Evolutionary conservation across 2,888 invertebrate species (phyloP).

Genomic region (Drosophila histrio): DNA sequence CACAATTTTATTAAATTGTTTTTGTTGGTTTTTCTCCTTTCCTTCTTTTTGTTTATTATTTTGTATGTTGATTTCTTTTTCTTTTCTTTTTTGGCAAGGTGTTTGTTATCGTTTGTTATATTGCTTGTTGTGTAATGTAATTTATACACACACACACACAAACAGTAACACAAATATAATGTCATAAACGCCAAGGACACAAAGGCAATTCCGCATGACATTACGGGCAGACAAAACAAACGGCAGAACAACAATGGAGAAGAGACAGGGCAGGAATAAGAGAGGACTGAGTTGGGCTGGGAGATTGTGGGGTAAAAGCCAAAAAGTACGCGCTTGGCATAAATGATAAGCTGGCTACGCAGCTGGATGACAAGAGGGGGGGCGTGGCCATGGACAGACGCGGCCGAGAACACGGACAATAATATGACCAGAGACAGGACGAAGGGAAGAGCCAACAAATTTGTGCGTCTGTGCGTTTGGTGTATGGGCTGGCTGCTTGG

Average conservation of each 20-base stretch:
- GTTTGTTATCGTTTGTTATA: conserved; percentile 79
- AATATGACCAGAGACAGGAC: conserved; percentile 12
- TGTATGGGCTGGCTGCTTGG: conserved; percentile 54
- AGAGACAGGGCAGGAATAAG: conserved; percentile 1
- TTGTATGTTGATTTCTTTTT: conserved; percentile 15
- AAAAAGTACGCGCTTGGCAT: conserved; percentile 77
- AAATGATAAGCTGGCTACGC: conserved; percentile 74
- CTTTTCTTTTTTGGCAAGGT: conserved; percentile 57
- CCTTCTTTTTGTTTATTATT: conserved; percentile 18
- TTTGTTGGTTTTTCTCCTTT: conserved; percentile 22
- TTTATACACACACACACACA: conserved; percentile 60
- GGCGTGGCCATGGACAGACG: conserved; percentile 46
- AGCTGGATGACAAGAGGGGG: conserved; percentile 40
- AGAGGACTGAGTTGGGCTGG: not conserved
- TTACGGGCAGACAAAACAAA: conserved; percentile 75
- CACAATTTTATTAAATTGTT: conserved; percentile 69
- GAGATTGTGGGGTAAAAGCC: conserved; percentile 54
- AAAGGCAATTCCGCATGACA: conserved; percentile 76
- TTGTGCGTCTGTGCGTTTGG: conserved; percentile 48
- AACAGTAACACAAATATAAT: conserved; percentile 67
- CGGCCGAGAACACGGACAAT: conserved; percentile 9
- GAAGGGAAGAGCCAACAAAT: conserved; percentile 35
- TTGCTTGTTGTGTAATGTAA: conserved; percentile 78
- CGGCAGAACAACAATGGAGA: conserved; percentile 49
- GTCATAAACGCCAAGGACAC: conserved; percentile 76